These are phyloP conservation scores for Otolemur garnettii DNA, from an alignment of 2,113 vertebrate genomes.

Conservation along the genomic window DNA sequence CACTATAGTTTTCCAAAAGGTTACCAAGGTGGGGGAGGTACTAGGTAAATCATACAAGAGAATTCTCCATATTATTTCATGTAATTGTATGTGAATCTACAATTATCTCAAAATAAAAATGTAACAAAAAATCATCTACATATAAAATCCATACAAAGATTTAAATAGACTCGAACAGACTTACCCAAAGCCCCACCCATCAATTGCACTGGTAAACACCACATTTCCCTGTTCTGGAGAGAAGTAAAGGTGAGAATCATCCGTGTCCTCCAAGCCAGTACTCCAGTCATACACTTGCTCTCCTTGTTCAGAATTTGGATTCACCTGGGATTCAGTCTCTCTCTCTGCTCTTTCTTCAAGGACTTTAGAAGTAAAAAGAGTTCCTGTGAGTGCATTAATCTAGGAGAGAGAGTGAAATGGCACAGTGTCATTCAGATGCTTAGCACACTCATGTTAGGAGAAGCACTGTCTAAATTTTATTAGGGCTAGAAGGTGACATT, in stretches of 20 bases:
- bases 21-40: neutral
- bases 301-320: slow-evolving; percentile 70
- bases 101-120: neutral
- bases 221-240: slow-evolving; percentile 98
- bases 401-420: slow-evolving; percentile 81
- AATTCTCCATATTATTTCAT: neutral
- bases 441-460: fast-evolving
- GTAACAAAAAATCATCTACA: neutral
- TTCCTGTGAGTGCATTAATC: slow-evolving; percentile 97
- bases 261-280: slow-evolving; percentile 93
- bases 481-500: neutral
- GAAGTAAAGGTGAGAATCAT: slow-evolving; percentile 98
- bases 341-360: slow-evolving; percentile 96
- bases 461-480: neutral
- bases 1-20: neutral
- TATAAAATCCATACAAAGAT: neutral
- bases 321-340: slow-evolving; percentile 81
- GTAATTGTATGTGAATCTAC: neutral
- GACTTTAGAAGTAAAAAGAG: slow-evolving; percentile 97
- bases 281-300: slow-evolving; percentile 98
- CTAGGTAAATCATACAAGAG: neutral
- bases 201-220: slow-evolving; percentile 96
- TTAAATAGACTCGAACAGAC: neutral
- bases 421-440: slow-evolving; percentile 54
- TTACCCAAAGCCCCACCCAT: slow-evolving; percentile 99